A percentile compares a stretch with the other conserved stretches of the same genome.
phyloP scores from a whole-genome alignment of 2,888 invertebrate species.

The Zygogramma bicolorata region DNA sequence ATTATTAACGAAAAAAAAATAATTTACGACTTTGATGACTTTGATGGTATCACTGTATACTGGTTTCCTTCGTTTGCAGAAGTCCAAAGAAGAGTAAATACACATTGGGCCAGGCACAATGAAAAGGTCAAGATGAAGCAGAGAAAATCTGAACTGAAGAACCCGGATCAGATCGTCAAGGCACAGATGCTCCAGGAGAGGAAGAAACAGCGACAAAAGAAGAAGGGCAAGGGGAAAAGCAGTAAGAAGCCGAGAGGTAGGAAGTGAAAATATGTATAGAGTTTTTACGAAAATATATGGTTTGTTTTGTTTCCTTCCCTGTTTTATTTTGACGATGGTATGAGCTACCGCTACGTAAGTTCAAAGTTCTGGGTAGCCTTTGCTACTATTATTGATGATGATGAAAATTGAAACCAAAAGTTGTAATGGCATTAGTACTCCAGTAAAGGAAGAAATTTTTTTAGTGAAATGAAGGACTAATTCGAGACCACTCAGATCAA shows the following conservation, averaged over 20 bases:
- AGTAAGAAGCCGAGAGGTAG: conserved; percentile 4
- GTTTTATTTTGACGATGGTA: neutral
- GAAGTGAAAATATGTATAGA: neutral
- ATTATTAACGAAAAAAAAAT: too few relatives aligned
- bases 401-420: too few relatives aligned
- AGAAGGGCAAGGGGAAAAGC: conserved; percentile 24
- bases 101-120: conserved; percentile 85
- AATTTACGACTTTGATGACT: too few relatives aligned
- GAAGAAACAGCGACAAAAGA: conserved; percentile 68
- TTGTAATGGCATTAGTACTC: too few relatives aligned
- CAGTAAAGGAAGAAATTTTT: too few relatives aligned
- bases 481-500: too few relatives aligned
- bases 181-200: conserved; percentile 75
- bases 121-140: conserved; percentile 76
- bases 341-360: too few relatives aligned
- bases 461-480: too few relatives aligned
- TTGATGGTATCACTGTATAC: too few relatives aligned
- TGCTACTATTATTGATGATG: too few relatives aligned
- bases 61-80: too few relatives aligned
- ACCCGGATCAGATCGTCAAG: conserved; percentile 84
- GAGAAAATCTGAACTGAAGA: conserved; percentile 73
- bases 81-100: conserved; percentile 69
- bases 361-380: too few relatives aligned
- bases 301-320: neutral
- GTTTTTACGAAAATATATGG: neutral